Base-by-base conservation (phyloP, 2,888 invertebrate genomes). In the Agrotis exclamationis region DNA sequence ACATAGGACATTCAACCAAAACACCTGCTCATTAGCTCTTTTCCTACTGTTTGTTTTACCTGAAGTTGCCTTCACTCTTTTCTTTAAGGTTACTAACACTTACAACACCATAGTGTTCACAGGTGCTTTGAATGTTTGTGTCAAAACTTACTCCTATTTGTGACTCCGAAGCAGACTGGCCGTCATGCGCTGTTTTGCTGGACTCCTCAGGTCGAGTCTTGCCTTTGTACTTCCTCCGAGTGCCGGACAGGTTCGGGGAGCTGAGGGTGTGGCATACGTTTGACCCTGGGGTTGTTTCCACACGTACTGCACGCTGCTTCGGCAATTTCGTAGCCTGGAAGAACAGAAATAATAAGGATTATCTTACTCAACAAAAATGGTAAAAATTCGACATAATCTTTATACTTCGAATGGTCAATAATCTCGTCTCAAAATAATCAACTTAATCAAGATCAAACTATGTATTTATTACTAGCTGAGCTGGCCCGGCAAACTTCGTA, bases 161-260 rank as follows among this genome's bases (percentile, higher is more conserved):
- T n/a, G 89, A 84, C 73, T 92, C 92, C 0, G 93, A 93, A 56
- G 88, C 86, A 0, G 90, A 91, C 54, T 84, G 67, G 14, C 85
- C 86, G 22, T 91, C 90, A 7, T 86, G 80, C 39, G 78, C 75
- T 39, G 77, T 75, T 73, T 80, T 88, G 1, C 45, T 74, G 33
- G 39, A 18, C 0, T 80, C 79, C 22, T 83, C 81, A 24, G 53
- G 50, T 53, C 63, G 67, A 4, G 14, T 11, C 16, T 66, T 75
- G 24, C 78, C 69, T 47, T 20, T 72, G n/a, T 20, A 56, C 13
- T 16, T 50, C 54, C n/a, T 63, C 54, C 48, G 74, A 5, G 39
- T 63, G 11, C 45, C 69, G 6, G 80, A 59, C 11, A 92, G 73
- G 18, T 90, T 90, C 3, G 93, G 90, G 3, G 86, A 85, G 69